Evolutionary conservation across 2,888 invertebrate species (phyloP).

Genomic region (Melanophora roralis): DNA sequence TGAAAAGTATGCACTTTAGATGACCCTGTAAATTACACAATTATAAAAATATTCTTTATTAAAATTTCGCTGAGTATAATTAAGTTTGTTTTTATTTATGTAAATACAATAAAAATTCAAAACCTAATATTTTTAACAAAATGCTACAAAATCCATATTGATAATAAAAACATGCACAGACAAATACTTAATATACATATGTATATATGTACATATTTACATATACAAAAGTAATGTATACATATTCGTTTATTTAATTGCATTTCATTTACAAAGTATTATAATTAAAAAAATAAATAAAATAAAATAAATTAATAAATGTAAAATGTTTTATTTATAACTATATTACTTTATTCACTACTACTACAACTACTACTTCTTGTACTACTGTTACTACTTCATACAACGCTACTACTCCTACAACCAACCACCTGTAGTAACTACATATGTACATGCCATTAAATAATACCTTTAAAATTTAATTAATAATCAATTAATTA

Average conservation of each 20-base stretch:
- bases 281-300: neutral
- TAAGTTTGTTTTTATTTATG: neutral
- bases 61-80: constrained; percentile 26
- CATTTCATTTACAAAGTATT: constrained; percentile 37
- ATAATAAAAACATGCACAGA: constrained; percentile 7
- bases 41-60: neutral
- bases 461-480: constrained; percentile 43
- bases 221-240: neutral
- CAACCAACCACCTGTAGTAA: constrained; percentile 57
- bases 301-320: constrained; percentile 32
- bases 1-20: too few species aligned
- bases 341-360: constrained; percentile 42
- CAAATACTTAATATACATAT: too few species aligned
- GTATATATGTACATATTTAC: too few species aligned
- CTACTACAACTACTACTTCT: constrained; percentile 39
- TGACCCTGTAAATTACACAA: too few species aligned
- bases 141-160: constrained; percentile 12
- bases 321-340: constrained; percentile 42
- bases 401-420: constrained; percentile 32
- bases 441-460: constrained; percentile 34
- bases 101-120: neutral
- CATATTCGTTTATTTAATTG: constrained; percentile 42
- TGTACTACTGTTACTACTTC: constrained; percentile 19
- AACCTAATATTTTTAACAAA: constrained; percentile 1
- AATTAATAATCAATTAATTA: constrained; percentile 48